Conservation (phyloP, 1,140 invertebrate genomes). For the Piezodorus guildinii region DNA sequence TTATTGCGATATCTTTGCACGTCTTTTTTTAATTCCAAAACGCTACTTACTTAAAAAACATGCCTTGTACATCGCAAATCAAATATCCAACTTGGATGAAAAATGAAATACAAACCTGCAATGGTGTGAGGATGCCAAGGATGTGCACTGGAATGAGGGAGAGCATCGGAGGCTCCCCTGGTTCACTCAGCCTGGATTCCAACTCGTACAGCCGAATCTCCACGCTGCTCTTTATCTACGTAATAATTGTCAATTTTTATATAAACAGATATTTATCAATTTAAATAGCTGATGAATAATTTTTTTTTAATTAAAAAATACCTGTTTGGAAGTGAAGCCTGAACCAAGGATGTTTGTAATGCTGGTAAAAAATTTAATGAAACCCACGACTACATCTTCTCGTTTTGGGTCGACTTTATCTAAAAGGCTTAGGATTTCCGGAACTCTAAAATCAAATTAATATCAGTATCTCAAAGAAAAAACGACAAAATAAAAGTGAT, state of each 20-base stretch:
- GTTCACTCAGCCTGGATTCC: not conserved
- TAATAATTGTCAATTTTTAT: not conserved
- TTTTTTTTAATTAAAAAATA: not conserved
- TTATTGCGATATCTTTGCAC: too few species aligned
- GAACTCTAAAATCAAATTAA: slow-evolving; percentile 32
- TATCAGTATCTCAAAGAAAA: not conserved
- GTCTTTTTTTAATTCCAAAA: too few species aligned
- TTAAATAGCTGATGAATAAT: not conserved
- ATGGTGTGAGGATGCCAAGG: slow-evolving; percentile 23
- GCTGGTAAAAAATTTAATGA: slow-evolving; percentile 32
- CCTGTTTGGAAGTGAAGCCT: not conserved
- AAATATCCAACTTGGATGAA: too few species aligned
- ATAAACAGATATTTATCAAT: too few species aligned
- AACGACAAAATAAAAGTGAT: slow-evolving; percentile 1
- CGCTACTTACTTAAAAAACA: too few species aligned
- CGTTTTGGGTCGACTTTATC: slow-evolving; percentile 33
- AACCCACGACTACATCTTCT: slow-evolving; percentile 28
- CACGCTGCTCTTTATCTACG: not conserved
- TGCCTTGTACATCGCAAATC: too few species aligned
- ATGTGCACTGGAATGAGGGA: slow-evolving; percentile 29
- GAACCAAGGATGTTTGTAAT: not conserved
- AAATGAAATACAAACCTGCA: slow-evolving; percentile 23
- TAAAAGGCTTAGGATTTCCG: slow-evolving; percentile 34
- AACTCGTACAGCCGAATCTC: not conserved
- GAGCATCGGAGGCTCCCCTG: not conserved